These are phyloP conservation scores for Bombus affinis DNA, from an alignment of 1,140 invertebrate species.

Conservation along the genomic window DNA sequence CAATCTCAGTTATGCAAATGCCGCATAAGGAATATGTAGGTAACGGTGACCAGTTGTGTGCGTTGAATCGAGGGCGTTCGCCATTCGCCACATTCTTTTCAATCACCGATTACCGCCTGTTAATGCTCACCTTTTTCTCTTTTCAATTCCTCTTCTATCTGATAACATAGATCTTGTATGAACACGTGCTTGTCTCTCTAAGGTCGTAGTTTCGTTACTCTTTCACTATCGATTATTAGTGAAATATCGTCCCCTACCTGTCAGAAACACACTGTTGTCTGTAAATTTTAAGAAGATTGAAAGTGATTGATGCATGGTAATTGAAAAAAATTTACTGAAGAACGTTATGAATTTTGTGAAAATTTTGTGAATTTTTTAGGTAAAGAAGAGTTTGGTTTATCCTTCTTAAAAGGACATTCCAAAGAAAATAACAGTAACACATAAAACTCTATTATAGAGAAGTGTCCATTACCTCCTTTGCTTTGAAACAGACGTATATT, in stretches of 20 bases:
- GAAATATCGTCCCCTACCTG: not conserved
- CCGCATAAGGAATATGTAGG: conserved; percentile 62
- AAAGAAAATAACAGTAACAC: not conserved
- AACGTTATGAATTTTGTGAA: not conserved
- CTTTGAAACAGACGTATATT: too few species aligned
- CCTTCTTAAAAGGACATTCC: not conserved
- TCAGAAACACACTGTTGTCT: too few species aligned
- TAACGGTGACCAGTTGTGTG: conserved; percentile 54
- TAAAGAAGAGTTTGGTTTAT: not conserved
- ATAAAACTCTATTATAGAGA: too few species aligned
- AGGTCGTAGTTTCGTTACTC: too few species aligned
- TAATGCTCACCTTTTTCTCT: not conserved
- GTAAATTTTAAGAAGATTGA: not conserved
- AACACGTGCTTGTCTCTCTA: not conserved
- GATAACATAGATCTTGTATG: not conserved
- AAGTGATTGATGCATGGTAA: not conserved
- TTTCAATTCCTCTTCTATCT: not conserved
- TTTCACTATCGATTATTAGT: not conserved
- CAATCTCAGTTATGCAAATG: conserved; percentile 71
- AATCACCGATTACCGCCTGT: not conserved
- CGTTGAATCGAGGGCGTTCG: conserved; percentile 57
- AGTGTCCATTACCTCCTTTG: too few species aligned
- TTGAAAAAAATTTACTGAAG: too few species aligned
- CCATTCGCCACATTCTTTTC: not conserved
- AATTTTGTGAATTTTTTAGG: too few species aligned